Evolutionary conservation across 2,888 invertebrate genomes (phyloP), one percentile per base, ranked within the genome.

Genomic region (Thumatha senex): DNA sequence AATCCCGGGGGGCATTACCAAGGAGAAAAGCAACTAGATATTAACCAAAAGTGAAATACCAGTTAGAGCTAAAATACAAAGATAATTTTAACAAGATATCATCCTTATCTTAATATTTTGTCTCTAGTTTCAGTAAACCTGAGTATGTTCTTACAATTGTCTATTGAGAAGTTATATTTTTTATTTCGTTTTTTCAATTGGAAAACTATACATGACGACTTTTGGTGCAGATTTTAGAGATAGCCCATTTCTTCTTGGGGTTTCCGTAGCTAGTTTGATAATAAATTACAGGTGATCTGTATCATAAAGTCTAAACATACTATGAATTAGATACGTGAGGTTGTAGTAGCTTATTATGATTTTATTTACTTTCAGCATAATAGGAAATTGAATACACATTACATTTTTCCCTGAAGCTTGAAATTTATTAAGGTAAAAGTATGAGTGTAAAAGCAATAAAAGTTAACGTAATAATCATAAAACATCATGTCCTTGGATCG

Each of bases 21-120:
- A 79, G 63, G 78, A 80, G 77, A 74, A 86, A 87, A 86, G 86
- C 84, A 87, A 88, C 71, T 71, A 73, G 78, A 80, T 84, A 84
- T 82, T 84, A 83, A 83, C 76, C 75, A 82, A 78, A 82, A 77
- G 72, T 76, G 70, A 72, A 72, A 72, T 58, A 68, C 57, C 54
- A 61, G 64, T 68, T 56, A 62, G 63, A 10, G 67, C 35, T 12
- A 11, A 0, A 2, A 13, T 13, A 35, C 13, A 35, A 10, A 11
- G n/a, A n/a, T n/a, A n/a, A n/a, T n/a, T n/a, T n/a, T n/a, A n/a
- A n/a, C n/a, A n/a, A n/a, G n/a, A n/a, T n/a, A n/a, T n/a, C n/a
- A n/a, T n/a, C n/a, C n/a, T n/a, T n/a, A n/a, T n/a, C n/a, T n/a
- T n/a, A n/a, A n/a, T n/a, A n/a, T n/a, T n/a, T n/a, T n/a, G n/a